phyloP scores from a whole-genome alignment of 2,113 vertebrate genomes.

The Isurus oxyrinchus region DNA sequence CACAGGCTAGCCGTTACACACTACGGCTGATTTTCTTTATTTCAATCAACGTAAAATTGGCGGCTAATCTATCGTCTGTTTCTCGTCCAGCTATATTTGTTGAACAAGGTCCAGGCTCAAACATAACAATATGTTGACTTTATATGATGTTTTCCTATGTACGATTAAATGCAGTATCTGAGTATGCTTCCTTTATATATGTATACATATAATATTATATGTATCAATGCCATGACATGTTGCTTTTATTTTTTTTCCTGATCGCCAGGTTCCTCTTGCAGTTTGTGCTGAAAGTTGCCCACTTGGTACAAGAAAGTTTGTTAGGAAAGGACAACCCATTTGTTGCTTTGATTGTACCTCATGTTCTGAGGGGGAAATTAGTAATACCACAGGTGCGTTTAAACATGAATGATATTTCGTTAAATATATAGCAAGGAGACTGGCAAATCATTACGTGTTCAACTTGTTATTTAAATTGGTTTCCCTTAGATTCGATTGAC shows the following conservation, averaged over 20 bases:
- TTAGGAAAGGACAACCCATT: constrained; percentile 13
- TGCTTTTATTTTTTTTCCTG: neutral
- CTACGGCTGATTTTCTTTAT: neutral
- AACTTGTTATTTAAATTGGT: neutral
- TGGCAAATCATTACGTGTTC: neutral
- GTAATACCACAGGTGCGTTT: constrained; percentile 8
- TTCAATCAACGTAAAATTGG: neutral
- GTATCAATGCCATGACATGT: neutral
- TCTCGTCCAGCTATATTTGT: neutral
- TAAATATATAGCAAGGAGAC: neutral
- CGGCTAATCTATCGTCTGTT: neutral
- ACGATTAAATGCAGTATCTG: neutral
- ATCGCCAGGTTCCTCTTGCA: neutral
- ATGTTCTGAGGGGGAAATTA: constrained; percentile 24
- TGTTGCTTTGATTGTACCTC: constrained; percentile 24
- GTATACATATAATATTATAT: neutral
- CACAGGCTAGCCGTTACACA: neutral
- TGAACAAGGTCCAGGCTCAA: neutral
- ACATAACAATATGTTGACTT: neutral
- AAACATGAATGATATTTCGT: neutral
- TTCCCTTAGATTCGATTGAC: neutral
- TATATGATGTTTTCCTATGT: neutral
- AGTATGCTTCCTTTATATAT: neutral
- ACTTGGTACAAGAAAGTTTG: neutral
- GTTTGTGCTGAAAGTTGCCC: constrained; percentile 32